Conservation (phyloP, 2,888 invertebrate species). For the Harpagoxenus sublaevis region DNA sequence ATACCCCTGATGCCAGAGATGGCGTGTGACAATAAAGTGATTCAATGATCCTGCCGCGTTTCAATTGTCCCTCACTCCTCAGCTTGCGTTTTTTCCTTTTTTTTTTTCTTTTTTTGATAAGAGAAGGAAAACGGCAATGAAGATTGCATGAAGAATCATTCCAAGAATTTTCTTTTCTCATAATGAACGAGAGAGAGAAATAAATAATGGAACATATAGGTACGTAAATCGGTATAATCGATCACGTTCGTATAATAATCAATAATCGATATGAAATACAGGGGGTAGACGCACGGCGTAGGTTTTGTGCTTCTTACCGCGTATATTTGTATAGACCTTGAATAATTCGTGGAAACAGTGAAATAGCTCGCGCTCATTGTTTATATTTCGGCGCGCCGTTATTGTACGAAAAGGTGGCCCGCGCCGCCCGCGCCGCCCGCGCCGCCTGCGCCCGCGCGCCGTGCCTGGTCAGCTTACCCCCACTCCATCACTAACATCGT, state of each 20-base stretch:
- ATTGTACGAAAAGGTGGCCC: background rate
- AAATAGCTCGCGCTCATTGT: background rate
- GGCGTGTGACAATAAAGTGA: conserved; percentile 86
- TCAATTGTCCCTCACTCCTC: conserved; percentile 67
- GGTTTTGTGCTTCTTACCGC: background rate
- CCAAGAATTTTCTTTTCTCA: background rate
- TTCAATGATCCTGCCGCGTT: conserved; percentile 83
- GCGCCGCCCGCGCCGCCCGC: no score
- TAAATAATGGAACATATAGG: no score
- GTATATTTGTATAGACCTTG: background rate
- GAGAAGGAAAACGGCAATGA: background rate
- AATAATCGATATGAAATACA: background rate
- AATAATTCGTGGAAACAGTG: background rate
- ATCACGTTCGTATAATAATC: background rate
- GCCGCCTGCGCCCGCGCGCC: no score
- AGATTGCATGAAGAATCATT: background rate
- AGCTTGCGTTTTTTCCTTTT: background rate
- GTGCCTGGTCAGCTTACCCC: no score
- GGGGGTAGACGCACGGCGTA: background rate
- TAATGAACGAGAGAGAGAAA: background rate
- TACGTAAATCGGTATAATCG: background rate
- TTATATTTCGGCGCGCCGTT: background rate
- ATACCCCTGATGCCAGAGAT: conserved; percentile 85
- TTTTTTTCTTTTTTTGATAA: background rate
- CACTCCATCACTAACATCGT: no score